These are phyloP conservation scores for Patella ulyssiponensis DNA, from an alignment of 2,888 invertebrate species.

Conservation along the genomic window DNA sequence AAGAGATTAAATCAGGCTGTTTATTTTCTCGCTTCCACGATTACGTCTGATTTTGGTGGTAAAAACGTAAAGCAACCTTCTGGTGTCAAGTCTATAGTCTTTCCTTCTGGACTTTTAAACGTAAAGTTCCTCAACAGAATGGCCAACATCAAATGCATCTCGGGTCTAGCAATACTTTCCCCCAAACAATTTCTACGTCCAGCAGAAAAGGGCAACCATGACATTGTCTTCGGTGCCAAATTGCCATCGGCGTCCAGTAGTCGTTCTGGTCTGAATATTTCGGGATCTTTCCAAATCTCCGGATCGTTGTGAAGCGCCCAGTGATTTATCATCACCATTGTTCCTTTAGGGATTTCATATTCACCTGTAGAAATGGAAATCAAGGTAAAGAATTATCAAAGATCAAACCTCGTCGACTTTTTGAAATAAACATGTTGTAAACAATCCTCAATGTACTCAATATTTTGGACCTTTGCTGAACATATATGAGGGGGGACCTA, in stretches of 20 bases:
- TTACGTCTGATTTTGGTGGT: not conserved
- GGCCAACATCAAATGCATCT: constrained; percentile 50
- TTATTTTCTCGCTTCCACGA: not conserved
- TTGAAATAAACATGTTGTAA: too few species aligned
- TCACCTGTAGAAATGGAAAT: constrained; percentile 31
- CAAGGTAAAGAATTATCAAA: too few species aligned
- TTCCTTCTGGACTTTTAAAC: constrained; percentile 5
- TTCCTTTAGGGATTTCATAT: constrained; percentile 54
- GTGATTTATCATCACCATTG: constrained; percentile 49
- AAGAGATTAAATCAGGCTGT: not conserved
- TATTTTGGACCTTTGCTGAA: too few species aligned
- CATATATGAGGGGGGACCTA: too few species aligned
- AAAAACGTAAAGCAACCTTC: not conserved
- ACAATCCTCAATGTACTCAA: too few species aligned
- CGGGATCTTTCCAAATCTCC: constrained; percentile 49
- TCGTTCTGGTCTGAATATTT: constrained; percentile 55
- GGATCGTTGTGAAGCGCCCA: constrained; percentile 56
- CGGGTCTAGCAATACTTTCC: constrained; percentile 56
- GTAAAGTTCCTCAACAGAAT: constrained; percentile 32
- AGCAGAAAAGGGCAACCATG: constrained; percentile 60
- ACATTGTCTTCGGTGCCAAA: constrained; percentile 48
- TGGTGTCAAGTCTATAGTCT: not conserved
- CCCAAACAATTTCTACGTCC: constrained; percentile 60
- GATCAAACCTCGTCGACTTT: too few species aligned
- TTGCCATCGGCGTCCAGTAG: constrained; percentile 53